Conservation (phyloP, 2,797 vertebrate species). For the Zenarchopterus dispar region DNA sequence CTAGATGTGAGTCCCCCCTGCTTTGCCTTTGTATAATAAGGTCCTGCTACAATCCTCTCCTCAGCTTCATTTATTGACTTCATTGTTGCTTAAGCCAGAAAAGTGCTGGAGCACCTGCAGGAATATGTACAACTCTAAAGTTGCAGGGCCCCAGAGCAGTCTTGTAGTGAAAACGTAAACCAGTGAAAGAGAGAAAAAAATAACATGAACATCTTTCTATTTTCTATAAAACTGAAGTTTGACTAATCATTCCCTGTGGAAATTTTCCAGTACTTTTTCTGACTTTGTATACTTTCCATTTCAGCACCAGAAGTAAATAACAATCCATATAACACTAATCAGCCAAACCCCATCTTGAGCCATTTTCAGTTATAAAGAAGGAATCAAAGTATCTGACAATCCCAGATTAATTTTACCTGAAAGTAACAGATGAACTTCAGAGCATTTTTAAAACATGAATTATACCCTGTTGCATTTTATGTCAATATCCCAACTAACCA, state of each 20-base stretch:
- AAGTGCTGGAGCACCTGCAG: no score
- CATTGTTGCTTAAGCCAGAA: no score
- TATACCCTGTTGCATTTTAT: conserved; percentile 16
- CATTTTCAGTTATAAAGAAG: conserved; percentile 1
- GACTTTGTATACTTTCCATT: background rate
- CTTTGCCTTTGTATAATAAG: no score
- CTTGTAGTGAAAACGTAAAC: background rate
- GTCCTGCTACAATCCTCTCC: no score
- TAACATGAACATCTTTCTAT: background rate
- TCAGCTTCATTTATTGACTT: no score
- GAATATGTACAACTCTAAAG: no score
- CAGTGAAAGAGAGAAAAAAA: background rate
- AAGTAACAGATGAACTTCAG: conserved; percentile 6
- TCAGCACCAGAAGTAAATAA: no score
- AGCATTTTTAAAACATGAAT: conserved; percentile 3
- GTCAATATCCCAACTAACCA: conserved; percentile 23
- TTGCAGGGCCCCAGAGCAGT: background rate
- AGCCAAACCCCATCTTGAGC: background rate
- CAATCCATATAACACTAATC: background rate
- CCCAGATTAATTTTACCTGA: conserved; percentile 7
- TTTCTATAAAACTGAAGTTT: background rate
- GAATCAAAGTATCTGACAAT: background rate
- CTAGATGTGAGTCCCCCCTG: no score
- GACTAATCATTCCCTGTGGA: background rate
- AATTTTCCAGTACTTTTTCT: background rate